These are phyloP conservation scores for Drosophila quadrilineata DNA, from an alignment of 1,140 invertebrate genomes.

Conservation along the genomic window DNA sequence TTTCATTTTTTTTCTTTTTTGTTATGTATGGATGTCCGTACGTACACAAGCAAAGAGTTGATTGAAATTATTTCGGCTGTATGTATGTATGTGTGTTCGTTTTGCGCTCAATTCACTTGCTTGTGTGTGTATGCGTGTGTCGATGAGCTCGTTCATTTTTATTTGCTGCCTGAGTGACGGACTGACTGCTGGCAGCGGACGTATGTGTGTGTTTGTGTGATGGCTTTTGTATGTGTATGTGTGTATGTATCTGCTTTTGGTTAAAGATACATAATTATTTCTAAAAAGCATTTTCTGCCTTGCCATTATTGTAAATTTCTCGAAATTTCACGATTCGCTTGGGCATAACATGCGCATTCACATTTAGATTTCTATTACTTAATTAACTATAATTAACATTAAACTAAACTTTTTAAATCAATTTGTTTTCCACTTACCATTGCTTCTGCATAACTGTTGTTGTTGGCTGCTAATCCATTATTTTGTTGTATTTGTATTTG, in stretches of 20 bases:
- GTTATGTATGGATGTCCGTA: slow-evolving; percentile 20
- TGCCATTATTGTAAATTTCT: slow-evolving; percentile 76
- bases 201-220: slow-evolving; percentile 9
- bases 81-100: slow-evolving; percentile 28
- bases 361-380: slow-evolving; percentile 22
- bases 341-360: slow-evolving; percentile 20
- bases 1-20: slow-evolving; percentile 58
- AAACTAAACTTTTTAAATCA: slow-evolving; percentile 16
- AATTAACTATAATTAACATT: slow-evolving; percentile 19
- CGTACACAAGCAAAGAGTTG: slow-evolving; percentile 60
- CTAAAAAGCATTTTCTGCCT: slow-evolving; percentile 81
- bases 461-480: slow-evolving; percentile 35
- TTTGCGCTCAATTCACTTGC: slow-evolving; percentile 53
- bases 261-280: slow-evolving; percentile 81
- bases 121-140: slow-evolving; percentile 28
- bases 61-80: slow-evolving; percentile 69
- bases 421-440: neutral
- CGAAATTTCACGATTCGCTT: slow-evolving; percentile 62
- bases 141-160: slow-evolving; percentile 46
- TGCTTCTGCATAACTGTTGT: neutral
- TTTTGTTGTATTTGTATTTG: slow-evolving; percentile 5
- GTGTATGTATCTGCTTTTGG: slow-evolving; percentile 68
- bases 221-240: slow-evolving; percentile 26
- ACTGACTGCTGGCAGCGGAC: slow-evolving; percentile 25
- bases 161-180: slow-evolving; percentile 39